A percentile compares a stretch with the other conserved stretches of the same genome.
Conservation (phyloP, 2,113 vertebrate species). For the Morone chrysops region DNA sequence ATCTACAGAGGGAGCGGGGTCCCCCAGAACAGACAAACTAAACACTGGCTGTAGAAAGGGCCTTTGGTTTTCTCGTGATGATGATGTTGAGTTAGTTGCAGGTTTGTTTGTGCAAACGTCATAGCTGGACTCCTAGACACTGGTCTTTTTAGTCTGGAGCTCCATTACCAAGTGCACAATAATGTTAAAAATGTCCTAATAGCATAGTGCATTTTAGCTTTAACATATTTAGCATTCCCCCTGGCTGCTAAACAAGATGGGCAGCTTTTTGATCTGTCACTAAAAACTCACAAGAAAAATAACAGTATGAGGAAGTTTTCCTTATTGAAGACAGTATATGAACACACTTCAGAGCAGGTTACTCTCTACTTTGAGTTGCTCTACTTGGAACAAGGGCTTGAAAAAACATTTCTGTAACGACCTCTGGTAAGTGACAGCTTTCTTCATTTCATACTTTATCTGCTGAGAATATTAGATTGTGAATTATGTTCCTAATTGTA, state of each 20-base stretch:
- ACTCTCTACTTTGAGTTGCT: background rate
- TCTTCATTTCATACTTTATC: background rate
- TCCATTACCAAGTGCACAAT: background rate
- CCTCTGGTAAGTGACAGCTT: constrained; percentile 28
- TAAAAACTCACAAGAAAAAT: background rate
- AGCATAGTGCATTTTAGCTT: too few relatives aligned
- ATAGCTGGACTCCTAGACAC: too few relatives aligned
- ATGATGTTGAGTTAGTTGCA: too few relatives aligned
- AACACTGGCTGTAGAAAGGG: too few relatives aligned
- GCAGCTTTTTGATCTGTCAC: background rate
- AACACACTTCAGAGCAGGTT: background rate
- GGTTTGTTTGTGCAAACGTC: too few relatives aligned
- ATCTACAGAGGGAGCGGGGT: too few relatives aligned
- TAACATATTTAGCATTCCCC: too few relatives aligned
- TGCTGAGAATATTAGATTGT: background rate
- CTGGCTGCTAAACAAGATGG: background rate
- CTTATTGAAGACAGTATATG: background rate
- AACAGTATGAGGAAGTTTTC: background rate
- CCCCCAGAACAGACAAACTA: too few relatives aligned
- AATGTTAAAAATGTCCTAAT: background rate
- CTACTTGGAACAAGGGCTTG: background rate
- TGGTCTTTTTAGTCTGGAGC: too few relatives aligned
- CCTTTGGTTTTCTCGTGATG: too few relatives aligned
- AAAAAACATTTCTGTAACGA: background rate
- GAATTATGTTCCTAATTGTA: background rate